Evolutionary conservation across 2,888 invertebrate species (phyloP).

Genomic region (Drosophila tanythrix): DNA sequence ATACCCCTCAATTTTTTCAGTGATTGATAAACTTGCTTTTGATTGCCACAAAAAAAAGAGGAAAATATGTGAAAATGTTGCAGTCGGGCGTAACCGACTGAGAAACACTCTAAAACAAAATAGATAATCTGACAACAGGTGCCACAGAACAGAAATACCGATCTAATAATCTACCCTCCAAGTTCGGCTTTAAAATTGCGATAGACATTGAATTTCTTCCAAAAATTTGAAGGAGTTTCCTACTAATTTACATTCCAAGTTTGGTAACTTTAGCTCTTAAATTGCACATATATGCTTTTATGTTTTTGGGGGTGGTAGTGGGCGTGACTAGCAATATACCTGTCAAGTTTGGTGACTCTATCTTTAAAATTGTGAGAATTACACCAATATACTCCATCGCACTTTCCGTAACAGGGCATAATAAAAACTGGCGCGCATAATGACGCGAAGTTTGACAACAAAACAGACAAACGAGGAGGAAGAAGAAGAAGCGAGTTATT

Average conservation of each 20-base stretch:
- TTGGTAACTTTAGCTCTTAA: not conserved
- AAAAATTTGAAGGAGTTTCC: not conserved
- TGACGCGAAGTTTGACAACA: constrained; percentile 61
- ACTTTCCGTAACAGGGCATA: not conserved
- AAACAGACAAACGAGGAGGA: constrained; percentile 55
- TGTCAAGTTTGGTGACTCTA: too few relatives aligned
- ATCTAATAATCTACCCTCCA: not conserved
- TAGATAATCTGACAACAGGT: not conserved
- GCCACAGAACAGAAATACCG: not conserved
- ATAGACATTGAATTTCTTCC: not conserved
- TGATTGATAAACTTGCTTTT: too few relatives aligned
- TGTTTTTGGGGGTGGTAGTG: not conserved
- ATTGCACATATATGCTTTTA: not conserved
- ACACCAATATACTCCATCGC: not conserved
- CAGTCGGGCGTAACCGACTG: not conserved
- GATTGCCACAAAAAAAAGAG: too few relatives aligned
- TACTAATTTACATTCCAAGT: not conserved
- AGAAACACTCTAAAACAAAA: not conserved
- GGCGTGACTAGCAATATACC: not conserved
- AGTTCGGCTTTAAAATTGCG: not conserved
- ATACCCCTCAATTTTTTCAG: too few relatives aligned
- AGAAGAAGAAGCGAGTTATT: constrained; percentile 37
- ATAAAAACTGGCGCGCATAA: constrained; percentile 65
- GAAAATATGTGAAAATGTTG: not conserved
- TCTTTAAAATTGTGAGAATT: not conserved